Conservation (phyloP, 2,797 vertebrate species). For the Periophthalmus magnuspinnatus region DNA sequence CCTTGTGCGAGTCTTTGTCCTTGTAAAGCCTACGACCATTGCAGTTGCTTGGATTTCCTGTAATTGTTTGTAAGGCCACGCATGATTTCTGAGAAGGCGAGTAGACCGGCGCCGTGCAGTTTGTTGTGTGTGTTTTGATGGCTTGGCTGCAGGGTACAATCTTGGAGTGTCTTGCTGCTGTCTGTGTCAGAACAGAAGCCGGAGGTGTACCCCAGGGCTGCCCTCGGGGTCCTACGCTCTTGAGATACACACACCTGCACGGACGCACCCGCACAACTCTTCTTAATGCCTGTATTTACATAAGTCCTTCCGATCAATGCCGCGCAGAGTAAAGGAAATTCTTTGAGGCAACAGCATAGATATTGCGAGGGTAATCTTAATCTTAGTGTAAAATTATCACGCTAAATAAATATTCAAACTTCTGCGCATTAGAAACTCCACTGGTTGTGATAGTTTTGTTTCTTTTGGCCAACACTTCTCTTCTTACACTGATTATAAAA, state of each 20-base stretch:
- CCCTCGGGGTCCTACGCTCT: constrained; percentile 69
- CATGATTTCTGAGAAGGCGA: neutral
- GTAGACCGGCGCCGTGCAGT: neutral
- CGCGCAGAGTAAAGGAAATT: constrained; percentile 40
- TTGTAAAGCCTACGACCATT: neutral
- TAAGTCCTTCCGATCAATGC: constrained; percentile 62
- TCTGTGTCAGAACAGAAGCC: constrained; percentile 78
- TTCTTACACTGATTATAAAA: neutral
- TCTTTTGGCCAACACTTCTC: no score
- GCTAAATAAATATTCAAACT: no score
- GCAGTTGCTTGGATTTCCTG: neutral
- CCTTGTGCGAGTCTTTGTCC: neutral
- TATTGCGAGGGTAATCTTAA: neutral
- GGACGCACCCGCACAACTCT: constrained; percentile 36
- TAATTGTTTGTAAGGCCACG: neutral
- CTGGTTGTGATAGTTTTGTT: no score
- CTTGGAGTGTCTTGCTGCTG: constrained; percentile 73
- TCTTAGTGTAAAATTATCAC: no score
- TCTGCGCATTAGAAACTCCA: no score
- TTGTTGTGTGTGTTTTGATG: constrained; percentile 24
- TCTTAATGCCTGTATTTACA: constrained; percentile 59
- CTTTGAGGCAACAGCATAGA: constrained; percentile 25
- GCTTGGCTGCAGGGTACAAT: constrained; percentile 56
- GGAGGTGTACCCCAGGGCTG: constrained; percentile 74
- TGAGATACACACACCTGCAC: constrained; percentile 1